Evolutionary conservation across 2,888 invertebrate species (phyloP).

Genomic region (Tiliacea citrago): DNA sequence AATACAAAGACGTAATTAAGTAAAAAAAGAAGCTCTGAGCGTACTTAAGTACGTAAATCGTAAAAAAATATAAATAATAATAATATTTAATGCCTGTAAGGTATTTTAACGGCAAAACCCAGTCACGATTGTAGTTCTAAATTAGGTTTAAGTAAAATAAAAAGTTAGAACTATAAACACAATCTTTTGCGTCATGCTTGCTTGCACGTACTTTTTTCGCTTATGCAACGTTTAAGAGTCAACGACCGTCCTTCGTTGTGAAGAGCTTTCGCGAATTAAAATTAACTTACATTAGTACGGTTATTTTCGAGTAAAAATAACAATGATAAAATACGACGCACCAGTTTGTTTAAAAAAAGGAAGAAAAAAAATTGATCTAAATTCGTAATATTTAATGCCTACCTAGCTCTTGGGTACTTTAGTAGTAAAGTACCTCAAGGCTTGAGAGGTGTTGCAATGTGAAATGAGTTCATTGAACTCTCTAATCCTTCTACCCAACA

Average conservation of each 20-base stretch:
- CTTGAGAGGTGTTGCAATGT: neutral
- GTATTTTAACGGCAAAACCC: slow-evolving; percentile 1
- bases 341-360: slow-evolving; percentile 55
- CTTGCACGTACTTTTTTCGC: slow-evolving; percentile 39
- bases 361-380: neutral
- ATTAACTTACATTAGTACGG: neutral
- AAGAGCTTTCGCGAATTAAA: slow-evolving; percentile 44
- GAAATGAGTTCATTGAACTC: slow-evolving; percentile 24
- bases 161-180: slow-evolving; percentile 6
- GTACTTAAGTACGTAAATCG: too few relatives aligned
- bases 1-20: neutral
- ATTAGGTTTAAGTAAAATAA: slow-evolving; percentile 28
- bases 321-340: slow-evolving; percentile 45
- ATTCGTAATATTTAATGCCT: neutral
- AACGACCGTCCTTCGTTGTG: slow-evolving; percentile 30
- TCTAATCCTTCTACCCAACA: slow-evolving; percentile 23
- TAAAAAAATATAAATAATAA: neutral
- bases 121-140: slow-evolving; percentile 40
- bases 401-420: slow-evolving; percentile 15
- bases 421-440: slow-evolving; percentile 10
- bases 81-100: neutral
- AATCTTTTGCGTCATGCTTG: slow-evolving; percentile 35
- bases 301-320: neutral
- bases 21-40: neutral
- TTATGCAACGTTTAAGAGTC: slow-evolving; percentile 47